Base-by-base conservation (phyloP, 2,888 invertebrate genomes). In the Heliconius sara region DNA sequence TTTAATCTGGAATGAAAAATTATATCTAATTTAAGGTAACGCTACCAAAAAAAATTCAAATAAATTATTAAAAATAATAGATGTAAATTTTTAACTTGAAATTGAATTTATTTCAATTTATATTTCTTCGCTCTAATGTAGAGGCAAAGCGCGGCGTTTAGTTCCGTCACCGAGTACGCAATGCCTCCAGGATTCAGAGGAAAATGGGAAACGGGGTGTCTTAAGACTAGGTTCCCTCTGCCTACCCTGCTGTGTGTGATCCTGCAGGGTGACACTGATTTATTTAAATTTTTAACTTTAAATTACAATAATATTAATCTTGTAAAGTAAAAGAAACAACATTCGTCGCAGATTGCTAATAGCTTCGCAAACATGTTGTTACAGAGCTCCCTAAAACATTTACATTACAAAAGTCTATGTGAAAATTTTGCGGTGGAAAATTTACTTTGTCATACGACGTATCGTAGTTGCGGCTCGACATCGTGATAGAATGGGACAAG, bases 371-470 rank as follows among this genome's bases (percentile, higher is more conserved):
- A 92, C 92, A 91, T 88, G 86, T 90, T 87, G 86, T 91, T 80
- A 76, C 74, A 47, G 57, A 70, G 66, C 66, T 43, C 78, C 63
- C 78, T 80, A 90, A 90, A 88, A 88, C 85, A 86, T 87, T 86
- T 85, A 83, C 85, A 85, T 83, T 87, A 86, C 84, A 83, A 88
- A 85, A 83, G 85, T 82, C 85, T 86, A 82, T 80, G 85, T 80
- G 89, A 91, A 93, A 92, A 91, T 92, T 43, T 92, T 89, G 88
- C 89, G 85, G 87, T 86, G 88, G 83, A 91, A 93, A 92, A 91
- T 90, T 88, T 85, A 86, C 87, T 83, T 87, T 84, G 85, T 87
- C 89, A 91, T 95, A 93, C 90, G 95, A 92, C 95, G 89, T 95
- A 92, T 92, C 87, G 91, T 88, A 91, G 88, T 90, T 93, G 90